phyloP scores from a whole-genome alignment of 2,888 invertebrate species.

The Latrodectus hesperus region DNA sequence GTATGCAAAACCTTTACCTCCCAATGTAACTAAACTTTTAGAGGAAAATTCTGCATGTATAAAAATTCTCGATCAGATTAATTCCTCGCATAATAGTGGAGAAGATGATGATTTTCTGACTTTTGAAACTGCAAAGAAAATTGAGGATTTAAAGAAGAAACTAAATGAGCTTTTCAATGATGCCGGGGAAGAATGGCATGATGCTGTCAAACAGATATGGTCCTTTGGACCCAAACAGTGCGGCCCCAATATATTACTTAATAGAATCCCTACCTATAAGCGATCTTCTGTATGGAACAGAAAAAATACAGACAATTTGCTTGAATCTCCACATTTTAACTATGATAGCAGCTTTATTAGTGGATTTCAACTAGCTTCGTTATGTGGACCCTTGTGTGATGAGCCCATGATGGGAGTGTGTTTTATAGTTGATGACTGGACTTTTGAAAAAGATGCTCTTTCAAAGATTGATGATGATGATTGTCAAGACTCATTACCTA shows the following conservation, averaged over 20 bases:
- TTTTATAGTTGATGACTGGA: slow-evolving; percentile 91
- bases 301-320: slow-evolving; percentile 74
- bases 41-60: slow-evolving; percentile 84
- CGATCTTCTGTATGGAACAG: slow-evolving; percentile 78
- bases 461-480: slow-evolving; percentile 11
- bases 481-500: neutral
- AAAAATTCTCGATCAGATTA: slow-evolving; percentile 76
- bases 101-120: slow-evolving; percentile 36
- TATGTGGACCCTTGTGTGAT: slow-evolving; percentile 95
- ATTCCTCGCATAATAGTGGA: slow-evolving; percentile 16
- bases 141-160: slow-evolving; percentile 77
- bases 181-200: slow-evolving; percentile 78
- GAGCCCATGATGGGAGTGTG: slow-evolving; percentile 97
- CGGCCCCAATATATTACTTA: slow-evolving; percentile 92
- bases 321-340: slow-evolving; percentile 72
- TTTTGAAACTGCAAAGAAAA: slow-evolving; percentile 70
- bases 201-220: slow-evolving; percentile 84
- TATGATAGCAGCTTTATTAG: slow-evolving; percentile 84
- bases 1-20: slow-evolving; percentile 85
- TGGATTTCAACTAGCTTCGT: slow-evolving; percentile 89
- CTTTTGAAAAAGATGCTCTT: slow-evolving; percentile 74
- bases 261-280: slow-evolving; percentile 83
- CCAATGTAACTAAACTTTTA: slow-evolving; percentile 81
- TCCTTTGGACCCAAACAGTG: slow-evolving; percentile 91
- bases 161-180: slow-evolving; percentile 80